Percentiles rank a stretch among this genome's conserved stretches.
phyloP scores from a whole-genome alignment of 1,140 invertebrate genomes.

The Mizuhopecten yessoensis region DNA sequence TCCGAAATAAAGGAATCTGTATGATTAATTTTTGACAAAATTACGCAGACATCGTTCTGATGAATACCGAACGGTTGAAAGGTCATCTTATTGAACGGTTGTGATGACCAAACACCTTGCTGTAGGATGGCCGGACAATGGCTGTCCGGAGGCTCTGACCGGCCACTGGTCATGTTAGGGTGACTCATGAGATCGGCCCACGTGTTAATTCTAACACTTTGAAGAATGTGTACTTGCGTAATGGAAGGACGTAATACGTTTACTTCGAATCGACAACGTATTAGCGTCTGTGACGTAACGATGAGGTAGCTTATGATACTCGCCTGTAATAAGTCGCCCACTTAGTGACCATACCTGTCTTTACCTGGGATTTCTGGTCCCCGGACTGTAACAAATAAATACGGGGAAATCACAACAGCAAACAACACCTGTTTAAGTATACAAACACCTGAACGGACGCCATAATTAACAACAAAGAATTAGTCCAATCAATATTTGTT shows the following conservation, averaged over 20 bases:
- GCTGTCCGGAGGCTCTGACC: background rate
- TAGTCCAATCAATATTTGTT: constrained; percentile 2
- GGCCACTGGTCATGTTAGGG: background rate
- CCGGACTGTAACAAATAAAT: background rate
- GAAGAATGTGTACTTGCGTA: background rate
- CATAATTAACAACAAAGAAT: background rate
- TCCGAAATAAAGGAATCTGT: background rate
- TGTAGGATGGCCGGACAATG: background rate
- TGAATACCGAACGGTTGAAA: background rate
- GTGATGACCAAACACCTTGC: background rate
- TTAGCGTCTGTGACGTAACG: background rate
- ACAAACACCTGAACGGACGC: background rate
- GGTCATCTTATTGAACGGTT: background rate
- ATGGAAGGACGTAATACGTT: too few species aligned
- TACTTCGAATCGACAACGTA: background rate
- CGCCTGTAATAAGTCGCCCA: background rate
- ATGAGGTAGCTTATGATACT: constrained; percentile 3
- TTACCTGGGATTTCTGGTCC: background rate
- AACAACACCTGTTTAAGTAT: background rate
- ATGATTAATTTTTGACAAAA: constrained; percentile 36
- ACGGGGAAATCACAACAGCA: background rate
- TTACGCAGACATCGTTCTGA: constrained; percentile 25
- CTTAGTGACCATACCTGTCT: background rate
- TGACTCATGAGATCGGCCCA: constrained; percentile 29
- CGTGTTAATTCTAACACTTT: background rate